These are phyloP conservation scores for Morelia viridis DNA, from an alignment of 2,797 vertebrate species.

Conservation along the genomic window DNA sequence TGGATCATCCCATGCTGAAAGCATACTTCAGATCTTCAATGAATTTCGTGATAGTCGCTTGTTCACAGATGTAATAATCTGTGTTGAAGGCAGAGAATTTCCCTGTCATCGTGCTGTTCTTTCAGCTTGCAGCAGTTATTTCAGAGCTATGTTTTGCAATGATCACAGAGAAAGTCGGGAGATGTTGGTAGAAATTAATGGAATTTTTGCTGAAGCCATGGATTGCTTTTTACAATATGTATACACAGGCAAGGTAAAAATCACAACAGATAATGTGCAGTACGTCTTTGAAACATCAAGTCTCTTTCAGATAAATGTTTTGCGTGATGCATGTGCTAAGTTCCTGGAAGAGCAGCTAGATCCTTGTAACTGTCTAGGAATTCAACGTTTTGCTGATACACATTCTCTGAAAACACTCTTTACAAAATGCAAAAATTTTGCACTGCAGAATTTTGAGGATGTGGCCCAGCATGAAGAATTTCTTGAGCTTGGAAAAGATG, in stretches of 20 bases:
- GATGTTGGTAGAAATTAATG: constrained; percentile 98
- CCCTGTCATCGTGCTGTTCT: constrained; percentile 96
- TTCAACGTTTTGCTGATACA: constrained; percentile 93
- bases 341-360: constrained; percentile 97
- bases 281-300: constrained; percentile 97
- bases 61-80: constrained; percentile 97
- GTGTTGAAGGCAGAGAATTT: constrained; percentile 94
- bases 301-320: constrained; percentile 91
- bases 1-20: constrained; percentile 91
- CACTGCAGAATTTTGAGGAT: constrained; percentile 89
- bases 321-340: constrained; percentile 95
- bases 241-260: constrained; percentile 94
- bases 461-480: constrained; percentile 96
- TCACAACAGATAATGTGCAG: constrained; percentile 96
- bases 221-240: constrained; percentile 95
- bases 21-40: constrained; percentile 94
- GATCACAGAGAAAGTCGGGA: constrained; percentile 95
- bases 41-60: constrained; percentile 92
- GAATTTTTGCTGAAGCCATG: constrained; percentile 95
- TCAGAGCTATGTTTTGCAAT: constrained; percentile 98
- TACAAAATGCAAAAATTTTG: constrained; percentile 87
- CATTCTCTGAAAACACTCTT: constrained; percentile 93
- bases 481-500: constrained; percentile 87
- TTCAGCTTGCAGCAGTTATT: constrained; percentile 96
- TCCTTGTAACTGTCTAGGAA: constrained; percentile 96